A percentile compares a stretch with the other conserved stretches of the same genome.
phyloP scores from a whole-genome alignment of 2,113 vertebrate species.

The Colius striatus region DNA sequence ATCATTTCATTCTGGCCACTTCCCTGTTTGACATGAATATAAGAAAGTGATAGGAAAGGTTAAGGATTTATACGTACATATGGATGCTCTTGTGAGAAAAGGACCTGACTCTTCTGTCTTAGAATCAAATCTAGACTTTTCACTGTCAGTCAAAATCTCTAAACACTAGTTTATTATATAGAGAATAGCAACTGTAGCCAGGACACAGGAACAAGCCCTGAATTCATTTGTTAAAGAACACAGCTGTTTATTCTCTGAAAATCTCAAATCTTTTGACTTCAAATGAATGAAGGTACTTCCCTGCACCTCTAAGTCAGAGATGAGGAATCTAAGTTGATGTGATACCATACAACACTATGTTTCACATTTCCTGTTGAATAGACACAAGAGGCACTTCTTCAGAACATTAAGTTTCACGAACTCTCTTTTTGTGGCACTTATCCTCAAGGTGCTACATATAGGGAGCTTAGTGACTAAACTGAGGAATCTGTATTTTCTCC shows the following conservation, averaged over 20 bases:
- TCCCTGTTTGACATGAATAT: not conserved
- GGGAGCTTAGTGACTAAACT: not conserved
- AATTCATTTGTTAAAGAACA: not conserved
- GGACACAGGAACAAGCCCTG: not conserved
- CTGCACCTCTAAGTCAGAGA: not conserved
- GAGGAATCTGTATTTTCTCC: not conserved
- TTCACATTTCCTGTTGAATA: not conserved
- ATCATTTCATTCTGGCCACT: not conserved
- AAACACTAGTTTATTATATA: not conserved
- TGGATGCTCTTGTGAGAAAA: not conserved
- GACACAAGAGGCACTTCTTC: not conserved
- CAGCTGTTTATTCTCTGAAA: not conserved
- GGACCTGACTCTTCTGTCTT: not conserved
- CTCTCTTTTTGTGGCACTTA: not conserved
- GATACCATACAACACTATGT: not conserved
- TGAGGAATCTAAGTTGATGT: not conserved
- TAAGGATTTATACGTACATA: not conserved
- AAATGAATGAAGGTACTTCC: not conserved
- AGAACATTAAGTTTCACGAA: not conserved
- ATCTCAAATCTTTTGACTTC: not conserved
- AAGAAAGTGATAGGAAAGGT: not conserved
- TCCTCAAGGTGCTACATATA: not conserved
- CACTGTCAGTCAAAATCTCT: not conserved
- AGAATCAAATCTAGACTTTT: not conserved
- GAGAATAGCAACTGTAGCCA: not conserved